Base-by-base conservation (phyloP, 2,113 vertebrate species). In the Muscicapa adusta region DNA sequence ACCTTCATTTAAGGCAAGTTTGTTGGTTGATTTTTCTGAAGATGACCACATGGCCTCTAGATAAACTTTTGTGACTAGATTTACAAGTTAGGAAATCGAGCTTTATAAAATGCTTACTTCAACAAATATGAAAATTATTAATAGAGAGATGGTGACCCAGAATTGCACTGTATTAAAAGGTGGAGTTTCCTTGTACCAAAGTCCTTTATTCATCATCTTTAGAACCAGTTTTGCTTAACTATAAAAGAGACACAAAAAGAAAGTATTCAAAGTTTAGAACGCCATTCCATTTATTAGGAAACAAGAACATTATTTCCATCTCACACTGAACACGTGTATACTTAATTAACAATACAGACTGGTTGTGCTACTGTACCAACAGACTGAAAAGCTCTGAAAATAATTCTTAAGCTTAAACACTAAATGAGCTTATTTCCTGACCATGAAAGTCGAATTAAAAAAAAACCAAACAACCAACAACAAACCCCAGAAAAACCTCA, bases 211-310 rank as follows among this genome's bases (percentile, higher is more conserved):
- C 98, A 18, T 99, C 99, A 58, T 99, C 99, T 97, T 99, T 99
- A 90, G 98, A 98, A 96, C 99, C 99, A 12, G 99, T 99, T 98
- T 98, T 99, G 98, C 99, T 99, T 91, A 99, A 97, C 99, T 99
- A 97, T 43, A 96, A 97, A 93, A 97, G 88, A 94, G 95, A 96
- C 93, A 96, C 71, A 97, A 93, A 95, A 89, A 95, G 96, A 77
- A 97, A 95, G 96, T 78, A 78, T 57, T 92, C 84, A 97, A 83
- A 78, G 51, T 92, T 93, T 71, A 97, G 84, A 79, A 24, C 43
- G 47, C 36, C 40, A 53, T 71, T 89, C 65, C 89, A 92, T 88
- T 84, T 93, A 97, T 96, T 96, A 91, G 79, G 25, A 93, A 65
- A 89, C 28, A 80, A 90, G 66, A 94, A 68, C 18, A 70, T 83